phyloP scores from a whole-genome alignment of 2,888 invertebrate species.

The Tryphoninae sp. region DNA sequence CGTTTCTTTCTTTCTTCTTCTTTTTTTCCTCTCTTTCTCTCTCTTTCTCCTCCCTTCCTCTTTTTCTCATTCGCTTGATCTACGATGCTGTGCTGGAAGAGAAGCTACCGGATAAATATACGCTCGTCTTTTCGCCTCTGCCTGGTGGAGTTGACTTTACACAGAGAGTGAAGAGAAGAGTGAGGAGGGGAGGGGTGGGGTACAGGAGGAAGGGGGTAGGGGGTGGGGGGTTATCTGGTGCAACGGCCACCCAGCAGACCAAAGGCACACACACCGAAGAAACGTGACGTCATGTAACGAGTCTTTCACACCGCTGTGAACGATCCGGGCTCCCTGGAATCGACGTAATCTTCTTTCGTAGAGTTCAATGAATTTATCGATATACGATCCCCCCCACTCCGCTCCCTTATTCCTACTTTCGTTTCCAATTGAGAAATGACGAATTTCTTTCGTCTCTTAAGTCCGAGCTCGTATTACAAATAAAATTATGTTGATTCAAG shows the following conservation, averaged over 20 bases:
- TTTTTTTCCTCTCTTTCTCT: conserved; percentile 2
- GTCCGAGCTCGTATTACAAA: not conserved
- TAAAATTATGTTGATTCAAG: conserved; percentile 10
- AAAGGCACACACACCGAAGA: not conserved
- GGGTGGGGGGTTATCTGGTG: conserved; percentile 37
- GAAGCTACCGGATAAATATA: conserved; percentile 47
- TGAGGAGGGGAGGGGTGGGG: not conserved
- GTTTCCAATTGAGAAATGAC: not conserved
- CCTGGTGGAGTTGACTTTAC: not conserved
- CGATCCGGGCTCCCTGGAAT: conserved; percentile 30
- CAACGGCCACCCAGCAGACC: conserved; percentile 38
- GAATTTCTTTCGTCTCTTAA: conserved; percentile 6
- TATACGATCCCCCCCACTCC: not conserved
- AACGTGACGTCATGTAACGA: not conserved
- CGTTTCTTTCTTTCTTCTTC: conserved; percentile 19
- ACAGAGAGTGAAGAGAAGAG: not conserved
- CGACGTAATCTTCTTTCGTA: conserved; percentile 30
- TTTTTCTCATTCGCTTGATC: conserved; percentile 21
- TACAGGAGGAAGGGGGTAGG: not conserved
- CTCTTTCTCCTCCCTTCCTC: conserved; percentile 4
- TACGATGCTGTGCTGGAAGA: conserved; percentile 28
- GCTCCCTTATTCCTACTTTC: not conserved
- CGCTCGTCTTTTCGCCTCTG: conserved; percentile 5
- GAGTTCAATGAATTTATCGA: conserved; percentile 35
- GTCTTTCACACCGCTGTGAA: conserved; percentile 6